A percentile compares a stretch with the other conserved stretches of the same genome.
These are phyloP conservation scores for Chymomyza costata DNA, from an alignment of 1,140 invertebrate genomes.

Conservation along the genomic window DNA sequence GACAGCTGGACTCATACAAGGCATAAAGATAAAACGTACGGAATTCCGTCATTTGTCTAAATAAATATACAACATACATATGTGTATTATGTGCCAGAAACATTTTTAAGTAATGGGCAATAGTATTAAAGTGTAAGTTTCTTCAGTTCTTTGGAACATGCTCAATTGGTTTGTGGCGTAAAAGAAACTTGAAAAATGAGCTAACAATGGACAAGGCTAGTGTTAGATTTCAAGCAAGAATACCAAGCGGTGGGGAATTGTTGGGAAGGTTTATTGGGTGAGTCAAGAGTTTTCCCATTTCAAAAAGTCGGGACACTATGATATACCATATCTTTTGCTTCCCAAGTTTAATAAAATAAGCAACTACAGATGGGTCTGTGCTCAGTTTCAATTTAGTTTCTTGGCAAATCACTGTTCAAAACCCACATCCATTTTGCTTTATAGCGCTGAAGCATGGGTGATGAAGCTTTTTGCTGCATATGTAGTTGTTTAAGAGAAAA, in stretches of 20 bases:
- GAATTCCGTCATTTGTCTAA: conserved; percentile 13
- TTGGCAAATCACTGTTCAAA: too few species aligned
- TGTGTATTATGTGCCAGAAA: conserved; percentile 30
- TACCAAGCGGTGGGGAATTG: not conserved
- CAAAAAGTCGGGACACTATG: not conserved
- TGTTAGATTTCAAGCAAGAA: not conserved
- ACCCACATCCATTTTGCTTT: too few species aligned
- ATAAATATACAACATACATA: conserved; percentile 7
- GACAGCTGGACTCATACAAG: conserved; percentile 24
- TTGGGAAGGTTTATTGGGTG: too few species aligned
- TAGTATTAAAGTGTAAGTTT: not conserved
- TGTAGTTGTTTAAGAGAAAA: too few species aligned
- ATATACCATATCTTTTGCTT: too few species aligned
- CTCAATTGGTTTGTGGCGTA: not conserved
- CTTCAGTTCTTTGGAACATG: not conserved
- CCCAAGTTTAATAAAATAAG: too few species aligned
- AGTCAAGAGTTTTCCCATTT: not conserved
- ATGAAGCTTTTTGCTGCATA: too few species aligned
- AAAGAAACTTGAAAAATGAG: not conserved
- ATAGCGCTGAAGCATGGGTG: too few species aligned
- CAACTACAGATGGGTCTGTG: too few species aligned
- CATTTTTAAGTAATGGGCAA: too few species aligned
- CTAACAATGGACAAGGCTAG: not conserved
- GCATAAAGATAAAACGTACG: conserved; percentile 25
- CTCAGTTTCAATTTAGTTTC: too few species aligned